phyloP scores from a whole-genome alignment of 2,888 invertebrate genomes.

The Synanthedon tipuliformis region DNA sequence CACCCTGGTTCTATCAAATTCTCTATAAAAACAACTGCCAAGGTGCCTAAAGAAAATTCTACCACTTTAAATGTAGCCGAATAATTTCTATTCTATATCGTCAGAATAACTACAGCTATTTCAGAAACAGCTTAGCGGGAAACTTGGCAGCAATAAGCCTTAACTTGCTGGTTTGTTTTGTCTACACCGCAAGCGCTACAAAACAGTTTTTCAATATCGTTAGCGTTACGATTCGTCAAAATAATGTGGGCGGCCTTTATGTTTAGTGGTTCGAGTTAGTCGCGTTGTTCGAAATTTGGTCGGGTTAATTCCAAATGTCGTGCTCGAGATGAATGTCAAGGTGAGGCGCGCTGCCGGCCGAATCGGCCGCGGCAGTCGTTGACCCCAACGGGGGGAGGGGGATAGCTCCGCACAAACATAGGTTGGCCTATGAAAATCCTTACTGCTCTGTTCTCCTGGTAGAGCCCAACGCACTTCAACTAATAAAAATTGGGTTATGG shows the following conservation, averaged over 20 bases:
- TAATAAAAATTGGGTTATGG: no score
- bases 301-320: constrained; percentile 52
- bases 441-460: constrained; percentile 59
- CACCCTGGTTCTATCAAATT: no score
- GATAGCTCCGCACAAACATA: constrained; percentile 64
- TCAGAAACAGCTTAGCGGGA: no score
- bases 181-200: constrained; percentile 10
- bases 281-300: constrained; percentile 33
- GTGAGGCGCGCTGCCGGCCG: constrained; percentile 65
- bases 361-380: constrained; percentile 62
- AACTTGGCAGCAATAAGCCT: neutral
- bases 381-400: constrained; percentile 42
- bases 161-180: constrained; percentile 2
- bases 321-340: constrained; percentile 68
- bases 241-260: constrained; percentile 20
- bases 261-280: constrained; percentile 19
- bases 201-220: constrained; percentile 7
- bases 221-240: constrained; percentile 21
- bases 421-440: constrained; percentile 29
- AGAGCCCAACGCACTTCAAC: constrained; percentile 14
- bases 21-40: no score
- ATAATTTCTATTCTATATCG: no score
- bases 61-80: no score
- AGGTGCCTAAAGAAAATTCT: no score
- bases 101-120: no score